These are phyloP conservation scores for Pangasianodon gigas DNA, from an alignment of 2,113 vertebrate species.

Conservation along the genomic window DNA sequence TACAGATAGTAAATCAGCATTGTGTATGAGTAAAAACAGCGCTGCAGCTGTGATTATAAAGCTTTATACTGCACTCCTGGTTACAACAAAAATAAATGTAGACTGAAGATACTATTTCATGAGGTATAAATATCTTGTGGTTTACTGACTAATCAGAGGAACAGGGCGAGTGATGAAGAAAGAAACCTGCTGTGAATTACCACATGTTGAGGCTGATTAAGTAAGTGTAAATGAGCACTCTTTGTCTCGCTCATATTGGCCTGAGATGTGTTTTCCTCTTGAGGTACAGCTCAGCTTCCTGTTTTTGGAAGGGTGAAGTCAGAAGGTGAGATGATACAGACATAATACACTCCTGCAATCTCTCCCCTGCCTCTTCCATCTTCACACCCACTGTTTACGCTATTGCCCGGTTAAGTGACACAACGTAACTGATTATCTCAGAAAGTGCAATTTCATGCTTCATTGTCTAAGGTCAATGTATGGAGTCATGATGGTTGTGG, in stretches of 20 bases:
- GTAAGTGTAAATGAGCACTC: slow-evolving; percentile 6
- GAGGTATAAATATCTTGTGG: background rate
- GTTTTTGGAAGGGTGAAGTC: slow-evolving; percentile 34
- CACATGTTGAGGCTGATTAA: background rate
- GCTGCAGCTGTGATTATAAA: background rate
- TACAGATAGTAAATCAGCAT: background rate
- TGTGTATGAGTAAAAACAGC: background rate
- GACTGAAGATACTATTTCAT: background rate
- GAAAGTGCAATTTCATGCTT: slow-evolving; percentile 30
- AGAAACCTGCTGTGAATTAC: slow-evolving; percentile 8
- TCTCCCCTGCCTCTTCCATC: slow-evolving; percentile 22
- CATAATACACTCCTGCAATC: background rate
- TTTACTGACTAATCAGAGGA: slow-evolving; percentile 7
- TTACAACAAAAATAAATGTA: background rate
- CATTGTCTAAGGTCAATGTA: slow-evolving; percentile 30
- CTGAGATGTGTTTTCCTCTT: slow-evolving; percentile 48
- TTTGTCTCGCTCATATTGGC: slow-evolving; percentile 35
- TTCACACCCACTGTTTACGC: slow-evolving; percentile 13
- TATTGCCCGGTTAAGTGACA: background rate
- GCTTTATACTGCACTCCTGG: background rate
- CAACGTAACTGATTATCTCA: slow-evolving; percentile 2
- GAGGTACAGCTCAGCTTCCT: slow-evolving; percentile 49
- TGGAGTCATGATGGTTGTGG: slow-evolving; percentile 13
- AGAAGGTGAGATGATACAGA: slow-evolving; percentile 33
- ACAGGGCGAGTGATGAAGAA: slow-evolving; percentile 2